Evolutionary conservation across 92 coral and sea anemone genomes (phyloP).

Genomic region (Umimayanthus kanabou): DNA sequence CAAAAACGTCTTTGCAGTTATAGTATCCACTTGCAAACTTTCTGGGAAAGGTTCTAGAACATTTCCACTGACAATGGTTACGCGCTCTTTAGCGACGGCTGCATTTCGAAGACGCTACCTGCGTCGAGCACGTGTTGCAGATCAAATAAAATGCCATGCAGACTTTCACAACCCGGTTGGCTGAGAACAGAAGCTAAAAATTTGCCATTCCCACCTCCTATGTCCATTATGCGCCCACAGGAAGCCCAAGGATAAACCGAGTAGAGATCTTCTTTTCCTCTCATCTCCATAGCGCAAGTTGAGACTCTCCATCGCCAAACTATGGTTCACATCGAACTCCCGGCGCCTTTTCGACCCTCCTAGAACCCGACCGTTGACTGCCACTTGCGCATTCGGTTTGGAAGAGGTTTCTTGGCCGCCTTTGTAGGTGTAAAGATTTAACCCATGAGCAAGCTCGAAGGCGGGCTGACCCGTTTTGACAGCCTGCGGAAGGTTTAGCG

Average conservation of each 20-base stretch:
- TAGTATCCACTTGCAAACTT: not conserved
- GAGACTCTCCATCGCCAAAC: not conserved
- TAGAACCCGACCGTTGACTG: not conserved
- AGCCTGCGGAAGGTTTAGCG: not conserved
- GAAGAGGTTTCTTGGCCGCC: not conserved
- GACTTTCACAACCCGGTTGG: conserved; percentile 8
- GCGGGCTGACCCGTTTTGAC: conserved; percentile 3
- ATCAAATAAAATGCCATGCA: conserved; percentile 1
- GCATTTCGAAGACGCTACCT: not conserved
- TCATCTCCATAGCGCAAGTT: not conserved
- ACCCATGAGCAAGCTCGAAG: conserved; percentile 6
- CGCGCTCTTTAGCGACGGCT: conserved; percentile 1
- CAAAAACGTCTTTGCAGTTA: not conserved
- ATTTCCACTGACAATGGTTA: not conserved
- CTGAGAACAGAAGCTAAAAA: not conserved
- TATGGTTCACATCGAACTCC: not conserved
- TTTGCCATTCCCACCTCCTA: conserved; percentile 4
- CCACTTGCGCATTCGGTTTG: not conserved
- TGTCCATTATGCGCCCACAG: conserved; percentile 5
- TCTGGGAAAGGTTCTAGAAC: not conserved
- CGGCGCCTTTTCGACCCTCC: not conserved
- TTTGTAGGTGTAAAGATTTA: not conserved
- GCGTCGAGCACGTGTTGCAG: not conserved
- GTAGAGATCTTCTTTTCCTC: not conserved
- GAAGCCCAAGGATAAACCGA: not conserved